Percentiles rank a stretch among this genome's conserved stretches.
Conservation (phyloP, 2,888 invertebrate species). For the Apamea crenata region DNA sequence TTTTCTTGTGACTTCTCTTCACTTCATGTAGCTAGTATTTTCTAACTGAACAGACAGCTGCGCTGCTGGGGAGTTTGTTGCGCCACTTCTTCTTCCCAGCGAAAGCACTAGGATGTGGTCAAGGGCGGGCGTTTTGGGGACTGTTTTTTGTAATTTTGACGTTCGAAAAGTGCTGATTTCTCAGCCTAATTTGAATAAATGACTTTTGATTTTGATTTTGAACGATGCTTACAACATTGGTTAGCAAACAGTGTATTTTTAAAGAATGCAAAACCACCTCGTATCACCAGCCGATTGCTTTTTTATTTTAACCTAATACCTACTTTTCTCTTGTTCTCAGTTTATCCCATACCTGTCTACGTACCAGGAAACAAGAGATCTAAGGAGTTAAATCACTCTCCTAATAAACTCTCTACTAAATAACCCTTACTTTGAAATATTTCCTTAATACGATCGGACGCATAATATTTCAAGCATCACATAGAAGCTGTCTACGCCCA, state of each 20-base stretch:
- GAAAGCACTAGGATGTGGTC: too few species aligned
- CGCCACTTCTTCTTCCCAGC: too few species aligned
- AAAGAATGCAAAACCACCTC: neutral
- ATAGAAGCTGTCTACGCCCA: slow-evolving; percentile 71
- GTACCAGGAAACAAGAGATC: slow-evolving; percentile 5
- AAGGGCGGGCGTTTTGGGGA: too few species aligned
- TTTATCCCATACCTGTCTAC: too few species aligned
- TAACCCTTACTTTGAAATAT: neutral
- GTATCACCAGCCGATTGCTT: neutral
- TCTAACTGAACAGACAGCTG: too few species aligned
- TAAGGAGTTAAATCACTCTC: neutral
- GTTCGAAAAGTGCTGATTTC: too few species aligned
- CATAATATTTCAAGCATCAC: slow-evolving; percentile 47
- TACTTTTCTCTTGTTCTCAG: neutral
- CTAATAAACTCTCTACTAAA: neutral
- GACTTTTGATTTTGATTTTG: too few species aligned
- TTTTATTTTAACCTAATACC: neutral
- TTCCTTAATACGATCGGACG: slow-evolving; percentile 1
- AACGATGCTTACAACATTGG: neutral
- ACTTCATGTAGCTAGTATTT: neutral
- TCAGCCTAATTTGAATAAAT: too few species aligned
- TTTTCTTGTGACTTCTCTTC: neutral
- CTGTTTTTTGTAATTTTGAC: too few species aligned
- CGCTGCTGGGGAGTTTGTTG: too few species aligned
- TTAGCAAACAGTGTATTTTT: neutral